A percentile compares a stretch with the other conserved stretches of the same genome.
phyloP scores from a whole-genome alignment of 1,140 invertebrate genomes.

The Dinoponera quadriceps region DNA sequence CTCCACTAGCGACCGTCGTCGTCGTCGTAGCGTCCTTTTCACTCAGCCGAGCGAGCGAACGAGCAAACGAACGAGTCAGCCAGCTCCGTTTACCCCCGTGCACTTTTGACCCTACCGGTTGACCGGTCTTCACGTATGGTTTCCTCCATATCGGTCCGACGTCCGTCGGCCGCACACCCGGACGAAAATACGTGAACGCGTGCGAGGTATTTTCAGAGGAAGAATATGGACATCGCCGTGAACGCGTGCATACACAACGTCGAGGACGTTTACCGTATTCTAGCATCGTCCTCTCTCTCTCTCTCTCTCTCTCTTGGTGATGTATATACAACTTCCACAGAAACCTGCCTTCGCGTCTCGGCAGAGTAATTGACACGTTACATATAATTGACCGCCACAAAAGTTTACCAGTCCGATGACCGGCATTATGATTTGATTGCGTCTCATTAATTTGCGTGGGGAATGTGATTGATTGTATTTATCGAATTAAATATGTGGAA shows the following conservation, averaged over 20 bases:
- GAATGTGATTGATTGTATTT: too few species aligned
- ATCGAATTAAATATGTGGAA: too few species aligned
- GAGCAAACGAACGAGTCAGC: neutral
- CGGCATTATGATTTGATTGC: too few species aligned
- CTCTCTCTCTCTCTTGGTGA: too few species aligned
- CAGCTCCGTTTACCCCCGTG: constrained; percentile 51
- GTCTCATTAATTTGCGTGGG: too few species aligned
- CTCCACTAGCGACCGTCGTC: constrained; percentile 8
- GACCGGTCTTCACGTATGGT: constrained; percentile 76
- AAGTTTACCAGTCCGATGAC: too few species aligned
- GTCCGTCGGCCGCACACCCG: constrained; percentile 9
- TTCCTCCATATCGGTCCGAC: constrained; percentile 76
- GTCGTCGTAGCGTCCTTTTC: constrained; percentile 18
- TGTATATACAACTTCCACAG: too few species aligned
- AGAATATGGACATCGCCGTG: constrained; percentile 19
- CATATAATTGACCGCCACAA: too few species aligned
- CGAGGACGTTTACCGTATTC: constrained; percentile 16
- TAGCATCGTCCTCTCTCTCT: too few species aligned
- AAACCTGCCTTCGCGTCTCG: too few species aligned
- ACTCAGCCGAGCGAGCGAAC: constrained; percentile 23
- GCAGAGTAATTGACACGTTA: too few species aligned
- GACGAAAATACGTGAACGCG: constrained; percentile 17
- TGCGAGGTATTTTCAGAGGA: constrained; percentile 42
- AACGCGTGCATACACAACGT: neutral
- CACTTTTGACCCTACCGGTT: constrained; percentile 52